A percentile compares a stretch with the other conserved stretches of the same genome.
Evolutionary conservation across 2,797 vertebrate species (phyloP).

Genomic region (Dryobates pubescens): DNA sequence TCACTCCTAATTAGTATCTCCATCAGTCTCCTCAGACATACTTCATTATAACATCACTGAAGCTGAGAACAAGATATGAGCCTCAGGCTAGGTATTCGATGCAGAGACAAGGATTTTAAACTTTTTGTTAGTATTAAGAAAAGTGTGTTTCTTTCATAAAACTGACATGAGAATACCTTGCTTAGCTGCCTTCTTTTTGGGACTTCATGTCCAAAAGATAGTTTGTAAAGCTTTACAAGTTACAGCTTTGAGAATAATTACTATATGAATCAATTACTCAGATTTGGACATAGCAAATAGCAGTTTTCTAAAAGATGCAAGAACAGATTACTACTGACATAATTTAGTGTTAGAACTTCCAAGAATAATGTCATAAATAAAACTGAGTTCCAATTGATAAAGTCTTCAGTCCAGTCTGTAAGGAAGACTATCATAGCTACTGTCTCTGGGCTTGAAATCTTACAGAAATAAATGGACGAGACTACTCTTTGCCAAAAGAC

Average conservation of each 20-base stretch:
- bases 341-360: neutral
- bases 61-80: neutral
- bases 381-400: neutral
- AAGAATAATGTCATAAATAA: neutral
- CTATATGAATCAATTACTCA: neutral
- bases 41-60: conserved; percentile 42
- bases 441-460: neutral
- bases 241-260: neutral
- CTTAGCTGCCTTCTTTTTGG: neutral
- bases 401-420: neutral
- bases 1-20: conserved; percentile 35
- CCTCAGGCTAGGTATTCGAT: neutral
- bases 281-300: neutral
- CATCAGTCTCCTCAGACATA: conserved; percentile 26
- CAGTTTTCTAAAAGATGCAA: neutral
- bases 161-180: neutral
- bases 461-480: neutral
- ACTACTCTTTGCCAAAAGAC: neutral
- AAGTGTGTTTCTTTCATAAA: neutral
- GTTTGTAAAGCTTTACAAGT: neutral
- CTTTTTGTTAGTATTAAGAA: neutral
- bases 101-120: neutral
- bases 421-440: neutral
- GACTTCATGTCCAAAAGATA: neutral
- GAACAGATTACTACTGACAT: neutral